These are phyloP conservation scores for Agelaius tricolor DNA, from an alignment of 2,113 vertebrate genomes.

Conservation along the genomic window DNA sequence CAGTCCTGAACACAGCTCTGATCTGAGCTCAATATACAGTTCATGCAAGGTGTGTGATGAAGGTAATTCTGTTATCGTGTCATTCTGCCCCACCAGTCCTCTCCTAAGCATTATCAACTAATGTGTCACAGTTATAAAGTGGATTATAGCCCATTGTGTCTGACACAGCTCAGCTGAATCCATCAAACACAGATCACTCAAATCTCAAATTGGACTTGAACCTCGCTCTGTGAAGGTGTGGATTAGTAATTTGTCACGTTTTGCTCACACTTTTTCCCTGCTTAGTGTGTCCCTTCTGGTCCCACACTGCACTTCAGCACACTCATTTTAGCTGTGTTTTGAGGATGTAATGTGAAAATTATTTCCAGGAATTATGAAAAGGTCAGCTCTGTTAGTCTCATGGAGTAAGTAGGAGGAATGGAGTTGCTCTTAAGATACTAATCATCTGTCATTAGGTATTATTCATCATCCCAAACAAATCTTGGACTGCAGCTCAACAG, in stretches of 20 bases:
- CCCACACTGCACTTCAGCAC: not conserved
- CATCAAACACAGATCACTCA: not conserved
- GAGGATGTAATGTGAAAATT: slow-evolving; percentile 35
- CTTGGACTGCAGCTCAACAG: not conserved
- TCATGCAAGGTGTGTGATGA: not conserved
- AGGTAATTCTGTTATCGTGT: not conserved
- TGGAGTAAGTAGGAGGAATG: not conserved
- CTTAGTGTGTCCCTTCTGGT: not conserved
- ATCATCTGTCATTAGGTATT: slow-evolving; percentile 40
- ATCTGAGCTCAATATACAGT: not conserved
- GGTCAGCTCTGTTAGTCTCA: slow-evolving; percentile 28
- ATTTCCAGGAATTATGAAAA: slow-evolving; percentile 29
- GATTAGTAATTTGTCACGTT: not conserved
- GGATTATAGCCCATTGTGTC: not conserved
- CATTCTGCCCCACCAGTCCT: not conserved
- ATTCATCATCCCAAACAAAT: slow-evolving; percentile 18
- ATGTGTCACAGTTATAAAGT: slow-evolving; percentile 45
- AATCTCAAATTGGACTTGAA: slow-evolving; percentile 23
- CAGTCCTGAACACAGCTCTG: not conserved
- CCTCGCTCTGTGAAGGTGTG: not conserved
- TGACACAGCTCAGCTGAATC: slow-evolving; percentile 3
- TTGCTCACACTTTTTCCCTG: not conserved
- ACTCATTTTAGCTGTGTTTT: not conserved
- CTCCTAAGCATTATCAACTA: not conserved
- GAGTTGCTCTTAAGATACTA: not conserved